phyloP scores from a whole-genome alignment of 2,797 vertebrate genomes.

The Darevskia nairensis region DNA sequence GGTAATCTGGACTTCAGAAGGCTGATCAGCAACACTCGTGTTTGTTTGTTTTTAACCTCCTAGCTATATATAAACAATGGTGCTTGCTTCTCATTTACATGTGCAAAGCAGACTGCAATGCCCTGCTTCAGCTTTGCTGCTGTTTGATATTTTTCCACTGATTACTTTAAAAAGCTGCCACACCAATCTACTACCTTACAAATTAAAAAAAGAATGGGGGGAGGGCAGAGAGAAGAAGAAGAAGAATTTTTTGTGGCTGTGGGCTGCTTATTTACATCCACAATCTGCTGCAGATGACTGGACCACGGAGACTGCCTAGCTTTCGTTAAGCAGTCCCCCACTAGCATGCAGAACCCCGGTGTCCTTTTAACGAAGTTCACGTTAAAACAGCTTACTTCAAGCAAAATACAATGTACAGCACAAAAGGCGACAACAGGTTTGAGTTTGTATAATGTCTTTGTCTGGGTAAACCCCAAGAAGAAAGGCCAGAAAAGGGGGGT shows the following conservation, averaged over 20 bases:
- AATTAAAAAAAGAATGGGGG: constrained; percentile 42
- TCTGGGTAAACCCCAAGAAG: constrained; percentile 59
- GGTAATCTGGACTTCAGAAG: constrained; percentile 26
- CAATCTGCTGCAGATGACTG: constrained; percentile 50
- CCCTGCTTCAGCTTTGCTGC: constrained; percentile 51
- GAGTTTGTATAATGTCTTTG: constrained; percentile 58
- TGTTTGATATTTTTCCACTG: constrained; percentile 47
- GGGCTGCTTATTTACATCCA: constrained; percentile 68
- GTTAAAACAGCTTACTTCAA: constrained; percentile 64
- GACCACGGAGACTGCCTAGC: constrained; percentile 69
- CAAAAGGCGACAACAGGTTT: constrained; percentile 68
- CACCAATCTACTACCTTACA: constrained; percentile 40
- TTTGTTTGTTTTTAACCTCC: constrained; percentile 33
- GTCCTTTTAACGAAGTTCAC: constrained; percentile 61
- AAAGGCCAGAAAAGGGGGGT: constrained; percentile 48
- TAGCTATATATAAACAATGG: constrained; percentile 23
- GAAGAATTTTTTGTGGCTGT: constrained; percentile 58
- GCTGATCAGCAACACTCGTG: constrained; percentile 59
- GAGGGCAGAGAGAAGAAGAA: constrained; percentile 47
- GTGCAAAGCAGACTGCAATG: constrained; percentile 53
- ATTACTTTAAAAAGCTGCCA: constrained; percentile 57
- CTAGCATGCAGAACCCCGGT: constrained; percentile 71
- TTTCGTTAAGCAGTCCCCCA: constrained; percentile 62
- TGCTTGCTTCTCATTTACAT: constrained; percentile 45
- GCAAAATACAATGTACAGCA: constrained; percentile 68